These are phyloP conservation scores for Drosophila miranda DNA, from an alignment of 1,140 invertebrate genomes.

Conservation along the genomic window DNA sequence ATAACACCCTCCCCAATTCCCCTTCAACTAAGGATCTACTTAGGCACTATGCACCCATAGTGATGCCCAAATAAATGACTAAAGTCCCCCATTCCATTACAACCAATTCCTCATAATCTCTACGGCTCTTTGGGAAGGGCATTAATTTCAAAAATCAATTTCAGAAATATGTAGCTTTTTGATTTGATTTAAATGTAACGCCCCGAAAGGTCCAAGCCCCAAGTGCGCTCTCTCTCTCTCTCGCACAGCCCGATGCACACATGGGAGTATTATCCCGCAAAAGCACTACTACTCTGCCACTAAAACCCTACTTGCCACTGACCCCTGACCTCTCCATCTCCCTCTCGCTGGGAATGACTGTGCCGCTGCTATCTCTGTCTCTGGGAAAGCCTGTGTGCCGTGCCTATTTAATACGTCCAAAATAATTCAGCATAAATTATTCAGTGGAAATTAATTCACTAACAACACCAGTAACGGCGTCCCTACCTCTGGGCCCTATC, in stretches of 20 bases:
- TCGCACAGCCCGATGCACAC: slow-evolving; percentile 11
- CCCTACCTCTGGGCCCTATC: slow-evolving; percentile 15
- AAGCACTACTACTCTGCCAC: slow-evolving; percentile 15
- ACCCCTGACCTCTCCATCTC: not conserved
- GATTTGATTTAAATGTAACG: slow-evolving; percentile 78
- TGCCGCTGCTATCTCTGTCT: not conserved
- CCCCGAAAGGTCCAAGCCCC: slow-evolving; percentile 36
- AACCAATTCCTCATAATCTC: slow-evolving; percentile 4
- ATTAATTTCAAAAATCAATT: slow-evolving; percentile 80
- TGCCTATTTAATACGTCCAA: slow-evolving; percentile 60
- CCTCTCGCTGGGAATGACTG: not conserved
- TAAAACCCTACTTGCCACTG: slow-evolving; percentile 28
- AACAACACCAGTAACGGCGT: slow-evolving; percentile 66
- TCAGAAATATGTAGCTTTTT: slow-evolving; percentile 71
- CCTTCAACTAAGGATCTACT: no score
- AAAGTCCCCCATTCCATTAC: slow-evolving; percentile 37
- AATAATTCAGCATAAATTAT: slow-evolving; percentile 81
- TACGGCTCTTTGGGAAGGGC: slow-evolving; percentile 10
- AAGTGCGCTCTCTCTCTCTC: slow-evolving; percentile 16
- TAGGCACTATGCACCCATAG: no score
- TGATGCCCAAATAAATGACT: slow-evolving; percentile 16
- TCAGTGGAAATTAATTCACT: slow-evolving; percentile 81
- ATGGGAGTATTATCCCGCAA: slow-evolving; percentile 27
- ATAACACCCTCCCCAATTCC: no score
- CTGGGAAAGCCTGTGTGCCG: slow-evolving; percentile 26